Evolutionary conservation across 2,113 vertebrate genomes (phyloP).

Genomic region (Hiodon tergisus): DNA sequence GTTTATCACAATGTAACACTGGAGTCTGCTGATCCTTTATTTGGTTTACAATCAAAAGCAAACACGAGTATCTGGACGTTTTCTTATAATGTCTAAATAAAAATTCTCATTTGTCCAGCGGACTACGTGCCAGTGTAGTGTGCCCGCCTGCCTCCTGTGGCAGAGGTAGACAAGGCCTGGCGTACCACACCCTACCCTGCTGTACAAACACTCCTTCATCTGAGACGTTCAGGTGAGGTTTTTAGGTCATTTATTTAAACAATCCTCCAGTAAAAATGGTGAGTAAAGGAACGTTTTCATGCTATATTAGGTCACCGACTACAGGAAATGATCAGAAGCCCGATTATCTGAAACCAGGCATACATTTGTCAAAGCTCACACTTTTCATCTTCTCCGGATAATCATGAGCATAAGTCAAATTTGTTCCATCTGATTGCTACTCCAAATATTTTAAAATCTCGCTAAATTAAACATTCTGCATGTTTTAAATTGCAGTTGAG

Average conservation of each 20-base stretch:
- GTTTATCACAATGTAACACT: too few species aligned
- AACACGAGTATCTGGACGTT: too few species aligned
- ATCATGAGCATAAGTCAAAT: not conserved
- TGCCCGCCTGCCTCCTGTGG: not conserved
- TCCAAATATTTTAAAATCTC: not conserved
- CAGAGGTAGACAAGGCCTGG: not conserved
- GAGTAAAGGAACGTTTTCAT: not conserved
- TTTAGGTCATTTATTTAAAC: too few species aligned
- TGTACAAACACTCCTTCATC: slow-evolving; percentile 44
- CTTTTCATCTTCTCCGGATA: not conserved
- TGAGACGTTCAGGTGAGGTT: slow-evolving; percentile 7
- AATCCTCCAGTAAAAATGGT: too few species aligned
- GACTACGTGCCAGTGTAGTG: not conserved
- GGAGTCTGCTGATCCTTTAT: too few species aligned
- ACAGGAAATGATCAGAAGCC: not conserved
- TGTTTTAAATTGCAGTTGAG: slow-evolving; percentile 10
- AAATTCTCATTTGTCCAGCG: too few species aligned
- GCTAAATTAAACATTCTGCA: not conserved
- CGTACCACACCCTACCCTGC: slow-evolving; percentile 1
- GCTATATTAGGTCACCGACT: not conserved
- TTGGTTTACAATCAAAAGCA: too few species aligned
- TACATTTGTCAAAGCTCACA: not conserved
- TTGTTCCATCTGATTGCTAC: not conserved
- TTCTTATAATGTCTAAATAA: too few species aligned
- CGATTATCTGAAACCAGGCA: not conserved